Evolutionary conservation across 1,140 invertebrate genomes (phyloP).

Genomic region (Philotrypesis tridentata): DNA sequence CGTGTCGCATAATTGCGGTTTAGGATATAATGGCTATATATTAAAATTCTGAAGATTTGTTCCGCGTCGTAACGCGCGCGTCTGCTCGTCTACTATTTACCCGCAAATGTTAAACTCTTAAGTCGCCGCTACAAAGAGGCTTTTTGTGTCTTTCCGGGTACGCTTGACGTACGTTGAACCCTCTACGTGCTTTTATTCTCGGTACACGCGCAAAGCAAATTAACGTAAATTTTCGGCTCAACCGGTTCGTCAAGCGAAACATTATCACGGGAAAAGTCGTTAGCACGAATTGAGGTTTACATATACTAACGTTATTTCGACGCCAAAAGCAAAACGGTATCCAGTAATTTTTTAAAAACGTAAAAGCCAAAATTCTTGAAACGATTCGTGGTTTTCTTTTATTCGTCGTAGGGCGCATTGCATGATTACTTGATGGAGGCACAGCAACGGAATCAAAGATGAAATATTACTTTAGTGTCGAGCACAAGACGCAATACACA

Average conservation of each 20-base stretch:
- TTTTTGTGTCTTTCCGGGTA: neutral
- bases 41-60: constrained; percentile 64
- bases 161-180: constrained; percentile 52
- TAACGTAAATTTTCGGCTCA: neutral
- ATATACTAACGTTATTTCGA: too few species aligned
- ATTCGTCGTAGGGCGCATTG: too few species aligned
- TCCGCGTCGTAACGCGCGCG: constrained; percentile 57
- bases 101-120: neutral
- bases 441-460: neutral
- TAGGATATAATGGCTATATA: constrained; percentile 55
- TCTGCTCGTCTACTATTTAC: neutral
- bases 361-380: too few species aligned
- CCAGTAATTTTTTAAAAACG: too few species aligned
- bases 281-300: neutral
- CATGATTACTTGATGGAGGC: too few species aligned
- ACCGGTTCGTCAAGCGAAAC: neutral
- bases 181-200: neutral
- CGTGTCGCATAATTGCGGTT: too few species aligned
- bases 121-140: neutral
- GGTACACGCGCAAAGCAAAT: neutral
- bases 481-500: neutral
- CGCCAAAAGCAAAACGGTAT: too few species aligned
- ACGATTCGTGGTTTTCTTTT: too few species aligned
- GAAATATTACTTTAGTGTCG: neutral
- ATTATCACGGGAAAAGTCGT: neutral